Percentiles rank a stretch among this genome's conserved stretches.
Evolutionary conservation across 2,797 vertebrate species (phyloP).

Genomic region (Eospalax fontanierii): DNA sequence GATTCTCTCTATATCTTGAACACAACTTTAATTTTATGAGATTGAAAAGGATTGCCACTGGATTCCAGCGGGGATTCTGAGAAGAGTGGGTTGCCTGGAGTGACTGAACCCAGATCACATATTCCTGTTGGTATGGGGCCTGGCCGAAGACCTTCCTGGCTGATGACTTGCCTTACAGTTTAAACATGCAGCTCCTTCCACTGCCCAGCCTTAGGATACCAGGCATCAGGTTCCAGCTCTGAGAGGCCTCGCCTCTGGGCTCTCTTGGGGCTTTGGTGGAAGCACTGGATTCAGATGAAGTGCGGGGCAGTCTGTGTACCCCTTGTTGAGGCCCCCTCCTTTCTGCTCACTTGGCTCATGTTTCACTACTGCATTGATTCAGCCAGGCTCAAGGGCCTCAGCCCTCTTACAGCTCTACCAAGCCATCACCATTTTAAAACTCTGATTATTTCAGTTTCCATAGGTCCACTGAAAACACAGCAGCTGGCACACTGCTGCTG

Average conservation of each 20-base stretch:
- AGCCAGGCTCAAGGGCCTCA: background rate
- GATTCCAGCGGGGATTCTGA: background rate
- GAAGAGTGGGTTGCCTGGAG: background rate
- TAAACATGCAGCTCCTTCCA: background rate
- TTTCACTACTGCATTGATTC: background rate
- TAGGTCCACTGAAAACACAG: background rate
- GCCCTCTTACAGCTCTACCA: background rate
- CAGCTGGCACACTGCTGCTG: background rate
- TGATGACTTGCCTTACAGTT: background rate
- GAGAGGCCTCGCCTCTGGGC: background rate
- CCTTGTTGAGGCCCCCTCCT: background rate
- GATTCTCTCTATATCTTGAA: background rate
- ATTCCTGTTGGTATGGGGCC: background rate
- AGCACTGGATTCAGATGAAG: background rate
- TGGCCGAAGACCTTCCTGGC: background rate
- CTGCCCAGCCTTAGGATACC: background rate
- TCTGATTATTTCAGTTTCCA: background rate
- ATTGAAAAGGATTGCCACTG: background rate
- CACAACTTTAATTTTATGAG: background rate
- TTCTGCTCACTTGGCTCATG: background rate
- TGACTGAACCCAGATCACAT: background rate
- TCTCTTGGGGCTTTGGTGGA: background rate
- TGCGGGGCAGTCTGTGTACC: background rate
- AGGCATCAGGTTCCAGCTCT: background rate
- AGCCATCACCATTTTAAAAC: background rate